phyloP scores from a whole-genome alignment of 1,140 invertebrate species.

The Latrodectus geometricus region DNA sequence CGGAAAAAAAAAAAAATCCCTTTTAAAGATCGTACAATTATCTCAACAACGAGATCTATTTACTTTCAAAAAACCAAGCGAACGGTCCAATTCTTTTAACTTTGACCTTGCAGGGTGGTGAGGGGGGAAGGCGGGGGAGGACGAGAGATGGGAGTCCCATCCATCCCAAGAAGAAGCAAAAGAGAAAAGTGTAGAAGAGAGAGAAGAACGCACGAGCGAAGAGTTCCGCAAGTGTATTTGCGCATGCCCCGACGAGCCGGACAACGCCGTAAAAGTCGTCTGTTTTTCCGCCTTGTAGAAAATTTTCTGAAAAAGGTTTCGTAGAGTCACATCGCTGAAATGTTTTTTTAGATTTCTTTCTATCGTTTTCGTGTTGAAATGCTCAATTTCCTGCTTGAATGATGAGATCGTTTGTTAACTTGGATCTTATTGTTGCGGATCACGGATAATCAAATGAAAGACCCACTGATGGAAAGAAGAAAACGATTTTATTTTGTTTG shows the following conservation, averaged over 20 bases:
- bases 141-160: neutral
- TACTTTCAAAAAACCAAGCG: constrained; percentile 4
- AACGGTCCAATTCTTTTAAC: constrained; percentile 58
- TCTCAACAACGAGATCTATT: constrained; percentile 32
- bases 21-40: constrained; percentile 7
- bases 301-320: constrained; percentile 3
- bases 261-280: constrained; percentile 10
- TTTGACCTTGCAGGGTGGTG: constrained; percentile 53
- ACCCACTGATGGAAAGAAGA: neutral
- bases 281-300: constrained; percentile 13
- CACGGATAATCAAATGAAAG: neutral
- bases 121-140: neutral
- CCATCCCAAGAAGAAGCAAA: constrained; percentile 30
- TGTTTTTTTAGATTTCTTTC: no score
- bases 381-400: neutral
- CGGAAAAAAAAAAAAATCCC: neutral
- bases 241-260: constrained; percentile 48
- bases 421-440: neutral
- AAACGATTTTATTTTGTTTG: no score
- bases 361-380: neutral
- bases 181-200: neutral
- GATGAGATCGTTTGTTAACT: neutral
- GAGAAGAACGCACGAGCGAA: constrained; percentile 4
- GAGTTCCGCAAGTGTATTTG: constrained; percentile 49
- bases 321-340: no score